Base-by-base conservation (phyloP, 2,113 vertebrate species). In the Pomatostomus ruficeps region DNA sequence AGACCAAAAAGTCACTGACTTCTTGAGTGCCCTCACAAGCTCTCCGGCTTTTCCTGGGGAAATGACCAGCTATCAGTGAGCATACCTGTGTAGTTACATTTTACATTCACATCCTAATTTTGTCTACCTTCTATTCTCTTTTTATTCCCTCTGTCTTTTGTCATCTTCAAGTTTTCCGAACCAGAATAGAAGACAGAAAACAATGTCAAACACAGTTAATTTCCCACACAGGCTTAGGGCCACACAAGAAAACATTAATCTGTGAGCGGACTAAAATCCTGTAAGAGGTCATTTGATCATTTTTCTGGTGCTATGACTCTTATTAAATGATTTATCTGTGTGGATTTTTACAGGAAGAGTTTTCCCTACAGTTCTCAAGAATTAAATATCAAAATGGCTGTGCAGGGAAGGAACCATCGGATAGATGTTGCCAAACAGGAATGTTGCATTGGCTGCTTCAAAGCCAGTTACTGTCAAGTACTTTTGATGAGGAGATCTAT, bases 401-500 rank as follows among this genome's bases (percentile, higher is more conserved):
- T 25, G 24, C 1, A 4, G 29, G 43, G 18, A 85, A 89, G 31
- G 43, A 71, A 26, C 10, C 8, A 42, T 65, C 19, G 1, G 0
- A 79, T 67, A 52, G 33, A 61, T 73, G 17, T 45, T 61, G 16
- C 40, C 66, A 45, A 92, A 89, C 18, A 75, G 33, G 28, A 72
- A 35, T 0, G 1, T 88, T 91, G 76, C 35, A 48, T 57, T 10
- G 2, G 35, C 63, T 66, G 6, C 6, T 0, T 83, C 94, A 85
- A 55, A 83, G 31, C 24, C 48, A 77, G 71, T 55, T 83, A 43
- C 24, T 26, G 31, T 83, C 72, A 91, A 83, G 91, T 85, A 31
- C 20, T 74, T 86, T 43, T 74, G 49, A 91, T 42, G 70, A 89
- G 62, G n/a, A 73, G 46, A 71, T 15, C 22, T 83, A 15, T 8